Evolutionary conservation across 2,797 vertebrate genomes (phyloP).

Genomic region (Capromys pilorides): DNA sequence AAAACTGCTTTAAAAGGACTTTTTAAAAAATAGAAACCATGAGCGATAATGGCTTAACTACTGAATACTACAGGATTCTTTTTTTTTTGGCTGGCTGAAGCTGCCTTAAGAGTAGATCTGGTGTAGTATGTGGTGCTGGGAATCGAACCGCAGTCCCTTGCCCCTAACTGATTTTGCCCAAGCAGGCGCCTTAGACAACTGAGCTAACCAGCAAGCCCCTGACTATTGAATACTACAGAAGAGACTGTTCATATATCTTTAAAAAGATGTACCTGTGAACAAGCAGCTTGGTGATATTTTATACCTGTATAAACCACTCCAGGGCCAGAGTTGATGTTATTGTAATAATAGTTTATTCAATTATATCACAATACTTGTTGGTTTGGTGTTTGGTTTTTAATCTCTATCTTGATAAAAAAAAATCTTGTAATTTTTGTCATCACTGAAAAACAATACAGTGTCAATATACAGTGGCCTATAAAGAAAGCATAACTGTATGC

Average conservation of each 20-base stretch:
- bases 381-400: not conserved
- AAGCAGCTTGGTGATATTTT: constrained; percentile 8
- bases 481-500: not conserved
- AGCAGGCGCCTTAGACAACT: too few relatives aligned
- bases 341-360: constrained; percentile 37
- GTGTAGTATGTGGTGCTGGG: too few relatives aligned
- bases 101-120: too few relatives aligned
- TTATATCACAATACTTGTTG: not conserved
- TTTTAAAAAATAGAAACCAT: not conserved
- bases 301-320: not conserved
- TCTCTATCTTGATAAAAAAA: constrained; percentile 35
- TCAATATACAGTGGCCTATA: not conserved
- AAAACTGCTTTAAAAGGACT: not conserved
- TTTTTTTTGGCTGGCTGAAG: too few relatives aligned
- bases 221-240: not conserved
- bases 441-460: not conserved
- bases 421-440: not conserved
- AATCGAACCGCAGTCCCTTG: too few relatives aligned
- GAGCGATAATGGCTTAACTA: not conserved
- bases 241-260: not conserved
- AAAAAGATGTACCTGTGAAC: not conserved
- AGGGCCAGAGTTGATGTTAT: not conserved
- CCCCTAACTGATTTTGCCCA: too few relatives aligned
- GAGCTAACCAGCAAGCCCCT: too few relatives aligned
- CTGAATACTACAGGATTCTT: not conserved